A percentile compares a stretch with the other conserved stretches of the same genome.
phyloP scores from a whole-genome alignment of 1,140 invertebrate genomes.

The Melitaea cinxia region DNA sequence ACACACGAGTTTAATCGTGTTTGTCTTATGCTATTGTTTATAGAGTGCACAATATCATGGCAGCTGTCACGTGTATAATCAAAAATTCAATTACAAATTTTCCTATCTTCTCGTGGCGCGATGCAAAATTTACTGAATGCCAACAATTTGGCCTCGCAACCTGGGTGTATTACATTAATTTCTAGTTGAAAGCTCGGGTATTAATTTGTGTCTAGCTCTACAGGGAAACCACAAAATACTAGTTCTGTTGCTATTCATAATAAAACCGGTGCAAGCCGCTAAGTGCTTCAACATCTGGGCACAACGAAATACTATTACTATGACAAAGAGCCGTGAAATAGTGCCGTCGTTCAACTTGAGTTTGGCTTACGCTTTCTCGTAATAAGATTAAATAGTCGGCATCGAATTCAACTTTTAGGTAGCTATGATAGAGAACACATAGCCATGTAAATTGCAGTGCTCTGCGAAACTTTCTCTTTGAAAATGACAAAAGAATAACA shows the following conservation, averaged over 20 bases:
- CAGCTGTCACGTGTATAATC: slow-evolving; percentile 23
- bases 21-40: slow-evolving; percentile 14
- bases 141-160: slow-evolving; percentile 74
- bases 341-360: slow-evolving; percentile 42
- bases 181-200: slow-evolving; percentile 75
- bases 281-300: slow-evolving; percentile 77
- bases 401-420: slow-evolving; percentile 29
- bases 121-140: slow-evolving; percentile 68
- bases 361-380: slow-evolving; percentile 29
- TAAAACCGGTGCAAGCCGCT: slow-evolving; percentile 76
- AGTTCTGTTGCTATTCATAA: slow-evolving; percentile 79
- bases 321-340: slow-evolving; percentile 70
- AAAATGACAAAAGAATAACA: neutral
- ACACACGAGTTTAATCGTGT: slow-evolving; percentile 14
- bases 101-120: slow-evolving; percentile 42
- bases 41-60: slow-evolving; percentile 13
- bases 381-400: slow-evolving; percentile 31
- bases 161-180: slow-evolving; percentile 80
- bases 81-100: slow-evolving; percentile 73
- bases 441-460: neutral
- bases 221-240: slow-evolving; percentile 77
- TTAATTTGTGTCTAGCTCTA: slow-evolving; percentile 77
- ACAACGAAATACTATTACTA: slow-evolving; percentile 70
- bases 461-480: neutral
- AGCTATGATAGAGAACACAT: neutral